Evolutionary conservation across 2,797 vertebrate genomes (phyloP).

Genomic region (Macrochelys suwanniensis): DNA sequence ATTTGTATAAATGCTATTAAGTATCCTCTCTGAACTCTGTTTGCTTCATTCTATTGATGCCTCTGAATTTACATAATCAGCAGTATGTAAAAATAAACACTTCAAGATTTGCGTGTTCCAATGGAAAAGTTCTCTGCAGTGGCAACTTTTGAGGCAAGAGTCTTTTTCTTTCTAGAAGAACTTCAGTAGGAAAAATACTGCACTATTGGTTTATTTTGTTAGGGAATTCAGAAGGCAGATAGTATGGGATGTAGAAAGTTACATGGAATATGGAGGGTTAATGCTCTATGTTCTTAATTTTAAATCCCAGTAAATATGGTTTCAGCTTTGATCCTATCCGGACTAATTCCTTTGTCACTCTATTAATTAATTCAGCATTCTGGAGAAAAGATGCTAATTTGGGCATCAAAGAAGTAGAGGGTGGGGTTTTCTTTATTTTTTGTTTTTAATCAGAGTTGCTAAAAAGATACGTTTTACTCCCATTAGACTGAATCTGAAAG

Average conservation of each 20-base stretch:
- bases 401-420: constrained; percentile 83
- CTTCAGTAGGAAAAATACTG: constrained; percentile 42
- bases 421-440: constrained; percentile 68
- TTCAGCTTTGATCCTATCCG: constrained; percentile 85
- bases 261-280: constrained; percentile 76
- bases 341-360: constrained; percentile 86
- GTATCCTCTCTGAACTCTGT: constrained; percentile 68
- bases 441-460: constrained; percentile 83
- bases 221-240: constrained; percentile 59
- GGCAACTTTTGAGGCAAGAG: constrained; percentile 53
- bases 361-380: constrained; percentile 86
- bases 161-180: constrained; percentile 66
- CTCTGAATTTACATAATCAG: constrained; percentile 78
- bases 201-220: constrained; percentile 64
- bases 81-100: constrained; percentile 53
- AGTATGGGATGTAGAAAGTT: constrained; percentile 66
- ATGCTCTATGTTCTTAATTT: constrained; percentile 80
- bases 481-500: constrained; percentile 69
- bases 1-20: constrained; percentile 71
- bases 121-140: constrained; percentile 49
- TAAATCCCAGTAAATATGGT: constrained; percentile 82
- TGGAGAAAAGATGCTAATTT: constrained; percentile 86
- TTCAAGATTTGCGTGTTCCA: constrained; percentile 71
- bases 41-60: constrained; percentile 80
- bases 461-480: constrained; percentile 81